Conservation (phyloP, 2,888 invertebrate species). For the Rhagium mordax region DNA sequence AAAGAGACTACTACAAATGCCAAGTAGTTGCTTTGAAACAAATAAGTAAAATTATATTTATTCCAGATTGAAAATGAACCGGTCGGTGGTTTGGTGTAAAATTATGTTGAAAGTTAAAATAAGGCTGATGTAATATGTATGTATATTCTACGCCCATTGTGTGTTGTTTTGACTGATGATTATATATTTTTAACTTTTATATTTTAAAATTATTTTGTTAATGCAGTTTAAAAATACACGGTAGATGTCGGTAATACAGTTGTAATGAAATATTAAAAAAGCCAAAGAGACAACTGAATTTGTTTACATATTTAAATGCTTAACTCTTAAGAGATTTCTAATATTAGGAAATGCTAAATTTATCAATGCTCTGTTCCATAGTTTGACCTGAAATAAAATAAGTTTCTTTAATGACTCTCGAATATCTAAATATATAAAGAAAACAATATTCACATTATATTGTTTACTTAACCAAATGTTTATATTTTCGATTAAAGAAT, state of each 20-base stretch:
- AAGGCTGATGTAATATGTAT: slow-evolving; percentile 20
- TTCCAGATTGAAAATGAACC: neutral
- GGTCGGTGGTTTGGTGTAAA: neutral
- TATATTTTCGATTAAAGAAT: neutral
- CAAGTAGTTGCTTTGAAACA: neutral
- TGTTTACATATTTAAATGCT: neutral
- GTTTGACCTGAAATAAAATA: slow-evolving; percentile 26
- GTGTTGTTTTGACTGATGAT: neutral
- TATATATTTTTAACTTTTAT: slow-evolving; percentile 23
- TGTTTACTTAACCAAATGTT: neutral
- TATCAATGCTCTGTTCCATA: neutral
- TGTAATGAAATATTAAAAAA: neutral
- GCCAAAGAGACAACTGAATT: neutral
- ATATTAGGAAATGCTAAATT: neutral
- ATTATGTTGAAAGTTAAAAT: neutral
- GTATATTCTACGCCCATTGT: slow-evolving; percentile 3
- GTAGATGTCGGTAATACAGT: neutral
- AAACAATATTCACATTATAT: slow-evolving; percentile 3
- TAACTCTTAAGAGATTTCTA: neutral
- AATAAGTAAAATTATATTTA: neutral
- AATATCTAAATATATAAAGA: slow-evolving; percentile 22
- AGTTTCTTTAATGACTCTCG: slow-evolving; percentile 17
- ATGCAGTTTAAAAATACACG: slow-evolving; percentile 29
- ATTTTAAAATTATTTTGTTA: slow-evolving; percentile 1
- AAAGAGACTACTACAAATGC: neutral